phyloP scores from a whole-genome alignment of 2,888 invertebrate genomes.

The Choreutis nemorana region DNA sequence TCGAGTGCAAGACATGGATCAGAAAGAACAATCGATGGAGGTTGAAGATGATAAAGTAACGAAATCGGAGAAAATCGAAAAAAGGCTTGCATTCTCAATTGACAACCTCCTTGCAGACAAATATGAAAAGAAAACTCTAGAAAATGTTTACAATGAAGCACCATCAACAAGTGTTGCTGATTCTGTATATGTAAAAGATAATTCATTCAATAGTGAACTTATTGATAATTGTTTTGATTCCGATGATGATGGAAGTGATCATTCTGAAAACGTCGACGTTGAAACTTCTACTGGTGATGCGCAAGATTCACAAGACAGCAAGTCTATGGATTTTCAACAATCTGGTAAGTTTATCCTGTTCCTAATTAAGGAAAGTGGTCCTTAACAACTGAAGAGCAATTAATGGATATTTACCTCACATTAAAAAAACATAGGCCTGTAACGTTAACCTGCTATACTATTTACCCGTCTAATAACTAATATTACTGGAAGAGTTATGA shows the following conservation, averaged over 20 bases:
- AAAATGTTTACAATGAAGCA: slow-evolving; percentile 6
- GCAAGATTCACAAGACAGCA: slow-evolving; percentile 32
- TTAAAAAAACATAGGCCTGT: no score
- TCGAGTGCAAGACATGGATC: no score
- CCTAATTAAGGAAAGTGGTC: background rate
- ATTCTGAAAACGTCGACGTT: slow-evolving; percentile 49
- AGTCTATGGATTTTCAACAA: slow-evolving; percentile 40
- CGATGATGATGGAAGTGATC: slow-evolving; percentile 33
- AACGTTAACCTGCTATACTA: no score
- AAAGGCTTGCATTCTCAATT: slow-evolving; percentile 47
- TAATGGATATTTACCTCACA: no score
- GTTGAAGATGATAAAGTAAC: slow-evolving; percentile 19
- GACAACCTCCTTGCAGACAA: slow-evolving; percentile 49
- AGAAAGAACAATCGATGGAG: no score
- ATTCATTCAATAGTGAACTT: slow-evolving; percentile 16
- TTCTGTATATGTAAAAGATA: slow-evolving; percentile 13
- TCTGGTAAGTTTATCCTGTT: slow-evolving; percentile 40
- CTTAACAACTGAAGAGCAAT: no score
- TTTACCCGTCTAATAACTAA: no score
- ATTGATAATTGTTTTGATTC: slow-evolving; percentile 21
- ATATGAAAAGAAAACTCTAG: slow-evolving; percentile 19
- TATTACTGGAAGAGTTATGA: no score
- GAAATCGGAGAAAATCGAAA: slow-evolving; percentile 32
- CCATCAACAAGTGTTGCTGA: slow-evolving; percentile 10
- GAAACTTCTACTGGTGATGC: slow-evolving; percentile 39